phyloP scores from a whole-genome alignment of 2,113 vertebrate genomes.

The Hydrochoerus hydrochaeris region DNA sequence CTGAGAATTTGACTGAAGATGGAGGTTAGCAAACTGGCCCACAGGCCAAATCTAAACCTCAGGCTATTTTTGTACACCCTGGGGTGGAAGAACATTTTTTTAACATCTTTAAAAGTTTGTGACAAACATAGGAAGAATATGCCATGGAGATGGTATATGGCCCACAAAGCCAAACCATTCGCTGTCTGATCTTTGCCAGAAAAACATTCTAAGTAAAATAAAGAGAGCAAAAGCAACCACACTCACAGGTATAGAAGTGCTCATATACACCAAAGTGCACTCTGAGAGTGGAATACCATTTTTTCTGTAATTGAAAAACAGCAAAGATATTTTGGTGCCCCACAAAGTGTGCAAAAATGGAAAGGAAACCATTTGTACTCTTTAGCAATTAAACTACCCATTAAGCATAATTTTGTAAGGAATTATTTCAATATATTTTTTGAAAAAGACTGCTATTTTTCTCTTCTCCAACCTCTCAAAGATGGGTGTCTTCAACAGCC shows the following conservation, averaged over 20 bases:
- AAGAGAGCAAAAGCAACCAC: conserved; percentile 10
- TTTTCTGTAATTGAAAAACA: conserved; percentile 48
- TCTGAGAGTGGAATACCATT: background rate
- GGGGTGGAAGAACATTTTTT: conserved; percentile 19
- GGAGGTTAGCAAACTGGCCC: background rate
- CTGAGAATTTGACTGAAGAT: conserved; percentile 5
- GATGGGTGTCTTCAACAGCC: conserved; percentile 13
- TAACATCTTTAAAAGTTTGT: conserved; percentile 1
- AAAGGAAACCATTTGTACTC: conserved; percentile 19
- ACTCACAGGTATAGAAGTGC: background rate
- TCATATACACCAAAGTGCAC: background rate
- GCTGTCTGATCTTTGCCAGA: background rate
- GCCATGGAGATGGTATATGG: background rate
- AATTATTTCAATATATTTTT: conserved; percentile 30
- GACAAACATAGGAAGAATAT: background rate
- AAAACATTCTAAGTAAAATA: conserved; percentile 36
- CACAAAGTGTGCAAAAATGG: conserved; percentile 16
- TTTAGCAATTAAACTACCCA: conserved; percentile 37
- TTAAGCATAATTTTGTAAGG: conserved; percentile 9
- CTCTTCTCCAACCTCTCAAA: conserved; percentile 46
- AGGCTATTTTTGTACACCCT: conserved; percentile 5
- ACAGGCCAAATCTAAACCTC: background rate
- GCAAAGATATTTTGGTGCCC: conserved; percentile 11
- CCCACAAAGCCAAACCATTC: conserved; percentile 5
- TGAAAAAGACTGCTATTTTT: conserved; percentile 65